Evolutionary conservation across 2,888 invertebrate species (phyloP).

Genomic region (Amblyjoppa proteus): DNA sequence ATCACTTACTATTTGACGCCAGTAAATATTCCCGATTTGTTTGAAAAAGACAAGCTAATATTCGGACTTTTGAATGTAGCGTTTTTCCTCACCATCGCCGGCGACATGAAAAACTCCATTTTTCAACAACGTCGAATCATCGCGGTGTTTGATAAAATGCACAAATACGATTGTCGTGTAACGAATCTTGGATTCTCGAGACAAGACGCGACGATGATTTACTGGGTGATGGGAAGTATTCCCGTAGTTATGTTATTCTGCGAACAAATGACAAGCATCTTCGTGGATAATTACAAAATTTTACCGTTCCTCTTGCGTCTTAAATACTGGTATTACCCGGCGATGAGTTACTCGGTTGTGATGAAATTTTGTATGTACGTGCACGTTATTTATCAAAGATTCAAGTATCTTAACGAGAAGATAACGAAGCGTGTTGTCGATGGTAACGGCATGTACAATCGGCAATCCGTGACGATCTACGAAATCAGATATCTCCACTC

Average conservation of each 20-base stretch:
- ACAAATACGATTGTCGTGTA: slow-evolving; percentile 38
- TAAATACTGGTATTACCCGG: not conserved
- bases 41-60: not conserved
- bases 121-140: slow-evolving; percentile 32
- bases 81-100: slow-evolving; percentile 5
- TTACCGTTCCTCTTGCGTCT: not conserved
- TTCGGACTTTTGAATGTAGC: not conserved
- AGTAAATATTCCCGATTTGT: not conserved
- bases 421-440: not conserved
- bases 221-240: slow-evolving; percentile 11
- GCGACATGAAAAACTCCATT: slow-evolving; percentile 31
- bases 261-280: not conserved
- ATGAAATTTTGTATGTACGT: slow-evolving; percentile 47
- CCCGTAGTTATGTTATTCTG: not conserved
- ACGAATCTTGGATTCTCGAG: slow-evolving; percentile 32
- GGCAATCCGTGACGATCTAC: slow-evolving; percentile 27
- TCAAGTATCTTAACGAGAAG: slow-evolving; percentile 33
- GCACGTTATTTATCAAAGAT: slow-evolving; percentile 38
- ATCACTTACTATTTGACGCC: not conserved
- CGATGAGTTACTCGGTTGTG: slow-evolving; percentile 29
- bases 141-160: slow-evolving; percentile 17
- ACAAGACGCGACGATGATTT: not conserved
- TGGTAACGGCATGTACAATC: not conserved
- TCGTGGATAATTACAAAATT: not conserved
- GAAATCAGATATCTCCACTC: slow-evolving; percentile 49